Conservation (phyloP, 2,797 vertebrate genomes). For the Pangasius macronema region DNA sequence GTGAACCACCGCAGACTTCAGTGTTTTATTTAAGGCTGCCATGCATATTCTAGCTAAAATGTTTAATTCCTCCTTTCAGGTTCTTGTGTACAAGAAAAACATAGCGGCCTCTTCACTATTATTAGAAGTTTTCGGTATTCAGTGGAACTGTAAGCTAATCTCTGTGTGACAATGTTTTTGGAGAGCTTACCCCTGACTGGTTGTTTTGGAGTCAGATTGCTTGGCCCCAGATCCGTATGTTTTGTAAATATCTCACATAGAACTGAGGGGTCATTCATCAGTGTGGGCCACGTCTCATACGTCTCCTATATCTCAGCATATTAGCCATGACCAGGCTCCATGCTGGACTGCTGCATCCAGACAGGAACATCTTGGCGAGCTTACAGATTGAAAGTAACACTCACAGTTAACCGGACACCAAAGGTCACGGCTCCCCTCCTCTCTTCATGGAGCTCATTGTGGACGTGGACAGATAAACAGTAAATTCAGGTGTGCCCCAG, state of each 20-base stretch:
- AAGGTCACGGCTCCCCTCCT: conserved; percentile 64
- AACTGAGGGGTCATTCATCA: conserved; percentile 37
- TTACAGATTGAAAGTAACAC: conserved; percentile 67
- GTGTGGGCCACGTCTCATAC: conserved; percentile 49
- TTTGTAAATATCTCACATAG: conserved; percentile 66
- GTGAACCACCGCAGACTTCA: conserved; percentile 30
- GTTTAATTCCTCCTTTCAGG: conserved; percentile 2
- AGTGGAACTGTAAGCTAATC: conserved; percentile 18
- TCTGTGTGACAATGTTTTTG: conserved; percentile 19
- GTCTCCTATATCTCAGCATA: conserved; percentile 73
- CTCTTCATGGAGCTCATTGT: conserved; percentile 53
- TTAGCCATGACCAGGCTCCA: conserved; percentile 68
- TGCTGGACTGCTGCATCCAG: conserved; percentile 55
- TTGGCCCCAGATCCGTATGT: conserved; percentile 53
- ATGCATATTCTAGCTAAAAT: conserved; percentile 7
- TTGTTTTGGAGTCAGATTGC: conserved; percentile 31
- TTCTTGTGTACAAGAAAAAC: background rate
- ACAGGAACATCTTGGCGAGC: conserved; percentile 72
- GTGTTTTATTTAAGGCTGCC: conserved; percentile 16
- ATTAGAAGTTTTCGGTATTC: background rate
- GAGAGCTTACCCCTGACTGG: conserved; percentile 6
- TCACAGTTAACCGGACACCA: conserved; percentile 67
- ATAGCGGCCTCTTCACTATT: background rate
- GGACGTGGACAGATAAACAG: conserved; percentile 57
- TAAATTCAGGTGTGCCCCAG: conserved; percentile 67